These are phyloP conservation scores for Drosophila insularis DNA, from an alignment of 1,140 invertebrate genomes.

Conservation along the genomic window DNA sequence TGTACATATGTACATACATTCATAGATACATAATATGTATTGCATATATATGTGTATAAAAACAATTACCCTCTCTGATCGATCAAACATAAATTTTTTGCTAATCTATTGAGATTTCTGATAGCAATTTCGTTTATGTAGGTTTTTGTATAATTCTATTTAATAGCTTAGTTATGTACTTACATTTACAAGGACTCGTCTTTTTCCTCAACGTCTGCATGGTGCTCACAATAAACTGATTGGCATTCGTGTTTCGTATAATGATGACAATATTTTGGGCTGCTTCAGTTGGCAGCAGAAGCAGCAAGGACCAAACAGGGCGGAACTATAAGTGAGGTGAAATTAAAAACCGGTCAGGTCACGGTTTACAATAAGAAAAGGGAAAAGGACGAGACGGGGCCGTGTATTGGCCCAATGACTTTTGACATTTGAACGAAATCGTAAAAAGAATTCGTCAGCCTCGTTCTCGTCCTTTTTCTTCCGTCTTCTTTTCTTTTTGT, in stretches of 20 bases:
- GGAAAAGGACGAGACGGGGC: not conserved
- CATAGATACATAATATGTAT: no score
- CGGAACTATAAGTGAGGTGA: not conserved
- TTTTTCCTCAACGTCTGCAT: slow-evolving; percentile 95
- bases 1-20: no score
- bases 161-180: slow-evolving; percentile 83
- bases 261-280: slow-evolving; percentile 56
- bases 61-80: no score
- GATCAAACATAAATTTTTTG: no score
- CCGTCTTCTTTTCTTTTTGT: slow-evolving; percentile 27
- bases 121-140: no score
- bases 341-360: slow-evolving; percentile 6
- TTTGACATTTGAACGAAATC: slow-evolving; percentile 41
- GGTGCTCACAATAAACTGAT: slow-evolving; percentile 70
- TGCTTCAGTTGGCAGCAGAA: slow-evolving; percentile 17
- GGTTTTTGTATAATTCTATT: not conserved
- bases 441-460: not conserved
- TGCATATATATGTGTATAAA: no score
- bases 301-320: slow-evolving; percentile 4
- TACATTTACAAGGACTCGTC: slow-evolving; percentile 94
- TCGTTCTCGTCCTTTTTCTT: not conserved
- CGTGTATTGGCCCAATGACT: slow-evolving; percentile 36
- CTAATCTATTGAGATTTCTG: no score
- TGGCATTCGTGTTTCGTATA: slow-evolving; percentile 71
- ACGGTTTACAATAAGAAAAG: slow-evolving; percentile 6